A percentile compares a stretch with the other conserved stretches of the same genome.
These are phyloP conservation scores for Icerya purchasi DNA, from an alignment of 2,888 invertebrate genomes.

Conservation along the genomic window DNA sequence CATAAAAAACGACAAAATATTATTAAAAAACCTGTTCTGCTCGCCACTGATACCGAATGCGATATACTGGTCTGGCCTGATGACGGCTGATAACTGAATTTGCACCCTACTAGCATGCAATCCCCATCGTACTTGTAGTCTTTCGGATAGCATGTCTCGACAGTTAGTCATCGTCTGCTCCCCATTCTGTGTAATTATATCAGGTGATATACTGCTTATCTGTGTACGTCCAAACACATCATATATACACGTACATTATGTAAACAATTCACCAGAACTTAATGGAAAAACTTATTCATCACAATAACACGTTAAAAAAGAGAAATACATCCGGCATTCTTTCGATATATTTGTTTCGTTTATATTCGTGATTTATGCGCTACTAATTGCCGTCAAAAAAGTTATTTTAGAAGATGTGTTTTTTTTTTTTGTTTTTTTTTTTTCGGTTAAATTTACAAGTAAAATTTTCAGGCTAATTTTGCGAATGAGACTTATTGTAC, in stretches of 20 bases:
- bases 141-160: slow-evolving; percentile 58
- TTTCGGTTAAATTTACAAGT: too few species aligned
- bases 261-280: too few species aligned
- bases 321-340: too few species aligned
- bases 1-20: not conserved
- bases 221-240: slow-evolving; percentile 25
- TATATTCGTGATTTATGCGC: too few species aligned
- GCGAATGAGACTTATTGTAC: too few species aligned
- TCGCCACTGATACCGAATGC: slow-evolving; percentile 68
- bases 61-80: slow-evolving; percentile 66
- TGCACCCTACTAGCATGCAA: slow-evolving; percentile 45
- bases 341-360: too few species aligned
- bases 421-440: too few species aligned
- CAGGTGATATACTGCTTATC: slow-evolving; percentile 57
- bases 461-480: too few species aligned
- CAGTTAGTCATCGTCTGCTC: slow-evolving; percentile 44
- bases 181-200: slow-evolving; percentile 25
- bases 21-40: slow-evolving; percentile 7
- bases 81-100: slow-evolving; percentile 54
- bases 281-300: too few species aligned
- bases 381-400: too few species aligned
- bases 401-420: too few species aligned
- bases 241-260: not conserved
- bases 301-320: too few species aligned
- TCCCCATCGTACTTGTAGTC: slow-evolving; percentile 73